phyloP scores from a whole-genome alignment of 1,140 invertebrate genomes.

The Caenorhabditis briggsae region DNA sequence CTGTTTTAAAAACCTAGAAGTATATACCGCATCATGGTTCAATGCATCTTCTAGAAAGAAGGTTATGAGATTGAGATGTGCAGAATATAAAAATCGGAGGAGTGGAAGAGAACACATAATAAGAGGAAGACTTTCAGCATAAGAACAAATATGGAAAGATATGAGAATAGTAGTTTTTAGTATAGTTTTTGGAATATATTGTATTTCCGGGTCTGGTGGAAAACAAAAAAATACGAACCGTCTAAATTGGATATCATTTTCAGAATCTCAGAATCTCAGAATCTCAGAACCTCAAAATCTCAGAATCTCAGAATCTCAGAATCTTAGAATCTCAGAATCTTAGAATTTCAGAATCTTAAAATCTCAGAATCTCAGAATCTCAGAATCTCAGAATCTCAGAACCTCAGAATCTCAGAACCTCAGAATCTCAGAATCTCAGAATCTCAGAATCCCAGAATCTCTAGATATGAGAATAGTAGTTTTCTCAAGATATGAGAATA shows the following conservation, averaged over 20 bases:
- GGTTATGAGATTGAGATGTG: background rate
- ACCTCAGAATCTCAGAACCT: too few relatives aligned
- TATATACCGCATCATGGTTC: conserved; percentile 23
- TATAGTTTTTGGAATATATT: background rate
- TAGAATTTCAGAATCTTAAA: too few relatives aligned
- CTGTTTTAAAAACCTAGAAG: background rate
- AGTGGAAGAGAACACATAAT: background rate
- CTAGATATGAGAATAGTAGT: too few relatives aligned
- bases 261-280: too few relatives aligned
- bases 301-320: too few relatives aligned
- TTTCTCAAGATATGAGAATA: background rate
- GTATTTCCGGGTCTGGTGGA: background rate
- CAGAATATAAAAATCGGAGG: background rate
- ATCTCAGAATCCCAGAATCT: too few relatives aligned
- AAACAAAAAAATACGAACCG: background rate
- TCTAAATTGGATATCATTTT: background rate
- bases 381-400: too few relatives aligned
- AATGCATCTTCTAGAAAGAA: conserved; percentile 2
- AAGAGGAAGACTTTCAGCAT: conserved; percentile 20
- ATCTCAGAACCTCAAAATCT: too few relatives aligned
- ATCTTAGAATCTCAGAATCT: too few relatives aligned
- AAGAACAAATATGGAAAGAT: background rate
- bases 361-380: too few relatives aligned
- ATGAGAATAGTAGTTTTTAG: background rate
- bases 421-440: too few relatives aligned